phyloP scores from a whole-genome alignment of 2,797 vertebrate species.

The Sebastes wilsoni region DNA sequence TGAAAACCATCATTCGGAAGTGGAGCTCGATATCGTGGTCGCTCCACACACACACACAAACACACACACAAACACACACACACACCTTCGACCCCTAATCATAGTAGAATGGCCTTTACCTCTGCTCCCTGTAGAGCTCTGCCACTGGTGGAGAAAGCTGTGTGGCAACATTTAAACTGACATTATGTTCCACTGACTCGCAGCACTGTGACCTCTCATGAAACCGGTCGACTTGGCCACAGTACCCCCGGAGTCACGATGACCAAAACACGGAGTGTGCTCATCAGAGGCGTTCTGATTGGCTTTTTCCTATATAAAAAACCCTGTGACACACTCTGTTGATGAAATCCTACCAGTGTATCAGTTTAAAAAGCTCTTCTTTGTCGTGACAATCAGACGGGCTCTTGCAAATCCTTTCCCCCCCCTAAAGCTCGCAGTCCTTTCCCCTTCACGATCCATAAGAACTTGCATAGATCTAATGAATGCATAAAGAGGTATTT shows the following conservation, averaged over 20 bases:
- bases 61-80: background rate
- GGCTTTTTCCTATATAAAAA: conserved; percentile 48
- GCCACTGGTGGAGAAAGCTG: conserved; percentile 66
- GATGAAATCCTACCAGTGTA: conserved; percentile 41
- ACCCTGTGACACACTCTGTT: conserved; percentile 27
- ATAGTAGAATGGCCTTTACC: conserved; percentile 77
- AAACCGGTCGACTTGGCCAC: conserved; percentile 74
- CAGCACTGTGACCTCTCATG: conserved; percentile 80
- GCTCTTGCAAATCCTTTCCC: conserved; percentile 20
- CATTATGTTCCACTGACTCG: conserved; percentile 74
- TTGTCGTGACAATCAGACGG: conserved; percentile 66
- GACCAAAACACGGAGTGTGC: conserved; percentile 54
- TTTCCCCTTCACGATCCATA: conserved; percentile 13
- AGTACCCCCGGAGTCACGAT: conserved; percentile 60
- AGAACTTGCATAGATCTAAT: conserved; percentile 40
- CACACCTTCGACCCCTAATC: conserved; percentile 74
- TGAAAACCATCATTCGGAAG: conserved; percentile 61
- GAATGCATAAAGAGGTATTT: conserved; percentile 56
- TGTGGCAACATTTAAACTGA: conserved; percentile 76
- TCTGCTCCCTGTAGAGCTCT: conserved; percentile 70
- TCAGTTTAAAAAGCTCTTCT: conserved; percentile 40
- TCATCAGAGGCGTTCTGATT: conserved; percentile 54
- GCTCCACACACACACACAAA: conserved; percentile 25
- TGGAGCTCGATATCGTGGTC: conserved; percentile 67
- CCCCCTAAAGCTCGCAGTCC: background rate